Conservation (phyloP, 23 tunicate genomes). For the Halocynthia aurantium region DNA sequence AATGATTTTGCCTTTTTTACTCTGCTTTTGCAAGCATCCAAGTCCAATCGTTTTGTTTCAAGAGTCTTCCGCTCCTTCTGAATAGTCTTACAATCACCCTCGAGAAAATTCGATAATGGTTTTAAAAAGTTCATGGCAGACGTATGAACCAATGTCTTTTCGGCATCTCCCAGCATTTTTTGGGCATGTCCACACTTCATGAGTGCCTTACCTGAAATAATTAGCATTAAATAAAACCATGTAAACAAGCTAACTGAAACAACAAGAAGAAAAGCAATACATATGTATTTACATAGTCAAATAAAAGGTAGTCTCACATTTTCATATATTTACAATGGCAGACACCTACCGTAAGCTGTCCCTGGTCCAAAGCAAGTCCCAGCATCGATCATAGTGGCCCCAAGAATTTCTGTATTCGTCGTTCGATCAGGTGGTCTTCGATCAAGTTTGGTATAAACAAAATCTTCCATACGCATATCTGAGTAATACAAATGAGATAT, state of each 20-base stretch:
- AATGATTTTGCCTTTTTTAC: constrained; percentile 74
- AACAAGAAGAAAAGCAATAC: too few species aligned
- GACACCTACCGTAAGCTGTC: constrained; percentile 62
- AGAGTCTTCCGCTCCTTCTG: constrained; percentile 82
- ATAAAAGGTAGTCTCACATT: neutral
- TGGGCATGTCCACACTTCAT: constrained; percentile 68
- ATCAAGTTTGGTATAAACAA: constrained; percentile 81
- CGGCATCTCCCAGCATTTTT: constrained; percentile 75
- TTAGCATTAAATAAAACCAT: too few species aligned
- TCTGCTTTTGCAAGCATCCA: constrained; percentile 89
- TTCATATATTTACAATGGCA: neutral
- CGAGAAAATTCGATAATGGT: constrained; percentile 83
- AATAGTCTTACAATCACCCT: constrained; percentile 94
- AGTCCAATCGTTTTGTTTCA: constrained; percentile 93
- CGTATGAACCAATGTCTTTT: constrained; percentile 69
- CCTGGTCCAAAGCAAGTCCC: constrained; percentile 89
- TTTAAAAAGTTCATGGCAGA: constrained; percentile 66
- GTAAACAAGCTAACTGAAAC: too few species aligned
- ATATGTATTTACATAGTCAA: too few species aligned
- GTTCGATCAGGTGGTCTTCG: constrained; percentile 73
- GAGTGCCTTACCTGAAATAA: constrained; percentile 42
- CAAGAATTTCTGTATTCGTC: constrained; percentile 66
- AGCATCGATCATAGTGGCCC: constrained; percentile 75
- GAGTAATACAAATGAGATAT: neutral
- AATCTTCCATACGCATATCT: constrained; percentile 94